Evolutionary conservation across 2,797 vertebrate genomes (phyloP).

Genomic region (Coccyzus lansbergi): DNA sequence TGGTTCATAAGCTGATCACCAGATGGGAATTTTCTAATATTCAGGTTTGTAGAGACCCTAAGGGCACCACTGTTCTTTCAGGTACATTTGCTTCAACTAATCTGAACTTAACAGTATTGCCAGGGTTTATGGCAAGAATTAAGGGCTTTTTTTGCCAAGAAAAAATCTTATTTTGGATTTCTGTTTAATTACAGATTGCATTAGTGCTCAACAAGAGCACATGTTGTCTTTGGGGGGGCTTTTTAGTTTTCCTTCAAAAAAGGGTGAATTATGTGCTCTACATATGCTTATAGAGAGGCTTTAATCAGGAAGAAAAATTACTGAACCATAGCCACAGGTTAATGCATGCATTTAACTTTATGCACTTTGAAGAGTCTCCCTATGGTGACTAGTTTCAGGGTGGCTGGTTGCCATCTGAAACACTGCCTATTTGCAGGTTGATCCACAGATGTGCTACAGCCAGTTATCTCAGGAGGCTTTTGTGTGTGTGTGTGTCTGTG

Average conservation of each 20-base stretch:
- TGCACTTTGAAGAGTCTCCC: slow-evolving; percentile 33
- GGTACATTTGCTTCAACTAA: background rate
- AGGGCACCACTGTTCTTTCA: slow-evolving; percentile 27
- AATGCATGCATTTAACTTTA: background rate
- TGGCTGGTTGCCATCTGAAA: slow-evolving; percentile 30
- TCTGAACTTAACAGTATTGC: slow-evolving; percentile 23
- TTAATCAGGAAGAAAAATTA: slow-evolving; percentile 12
- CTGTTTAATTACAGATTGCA: slow-evolving; percentile 13
- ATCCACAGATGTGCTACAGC: background rate
- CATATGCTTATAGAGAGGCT: background rate
- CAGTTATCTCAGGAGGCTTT: background rate
- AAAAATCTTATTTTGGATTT: slow-evolving; percentile 27
- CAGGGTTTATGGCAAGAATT: slow-evolving; percentile 34
- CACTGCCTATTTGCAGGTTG: background rate
- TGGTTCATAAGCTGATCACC: slow-evolving; percentile 52
- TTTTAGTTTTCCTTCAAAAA: background rate
- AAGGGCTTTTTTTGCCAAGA: background rate
- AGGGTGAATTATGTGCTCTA: background rate
- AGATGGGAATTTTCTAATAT: slow-evolving; percentile 61
- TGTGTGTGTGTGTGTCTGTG: rapidly evolving
- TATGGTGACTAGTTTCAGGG: background rate
- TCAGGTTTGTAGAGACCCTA: slow-evolving; percentile 19
- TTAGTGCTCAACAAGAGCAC: background rate
- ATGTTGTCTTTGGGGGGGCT: background rate
- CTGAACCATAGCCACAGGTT: background rate